These are phyloP conservation scores for Propithecus perrieri DNA, from an alignment of 2,797 vertebrate genomes.

Conservation along the genomic window DNA sequence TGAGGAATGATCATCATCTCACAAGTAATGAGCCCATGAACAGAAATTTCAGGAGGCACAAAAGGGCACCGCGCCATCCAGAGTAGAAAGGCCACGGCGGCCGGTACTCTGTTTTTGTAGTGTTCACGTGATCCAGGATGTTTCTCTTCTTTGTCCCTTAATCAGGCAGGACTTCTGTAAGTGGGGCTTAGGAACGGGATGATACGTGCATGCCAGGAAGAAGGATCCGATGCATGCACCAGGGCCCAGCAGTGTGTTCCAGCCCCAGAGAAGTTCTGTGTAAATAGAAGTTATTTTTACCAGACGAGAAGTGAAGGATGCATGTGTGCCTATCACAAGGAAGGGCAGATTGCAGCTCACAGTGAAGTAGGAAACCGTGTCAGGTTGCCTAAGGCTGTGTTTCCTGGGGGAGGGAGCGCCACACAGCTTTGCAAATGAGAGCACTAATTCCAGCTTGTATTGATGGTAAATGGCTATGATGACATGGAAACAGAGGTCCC, in stretches of 20 bases:
- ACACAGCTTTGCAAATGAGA: background rate
- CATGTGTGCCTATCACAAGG: background rate
- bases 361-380: background rate
- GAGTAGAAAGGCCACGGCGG: background rate
- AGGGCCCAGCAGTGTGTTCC: background rate
- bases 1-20: background rate
- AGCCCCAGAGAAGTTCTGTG: background rate
- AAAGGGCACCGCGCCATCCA: background rate
- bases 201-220: background rate
- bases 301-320: background rate
- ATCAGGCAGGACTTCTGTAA: background rate
- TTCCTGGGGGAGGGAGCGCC: background rate
- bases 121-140: rapidly evolving
- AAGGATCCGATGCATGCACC: rapidly evolving
- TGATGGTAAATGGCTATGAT: background rate
- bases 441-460: background rate
- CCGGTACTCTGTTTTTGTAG: rapidly evolving
- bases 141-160: background rate
- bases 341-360: background rate
- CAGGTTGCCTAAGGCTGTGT: background rate
- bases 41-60: background rate
- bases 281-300: background rate
- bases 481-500: background rate
- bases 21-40: background rate
- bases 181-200: background rate